A percentile compares a stretch with the other conserved stretches of the same genome.
These are phyloP conservation scores for Albula glossodonta DNA, from an alignment of 2,113 vertebrate genomes.

Conservation along the genomic window DNA sequence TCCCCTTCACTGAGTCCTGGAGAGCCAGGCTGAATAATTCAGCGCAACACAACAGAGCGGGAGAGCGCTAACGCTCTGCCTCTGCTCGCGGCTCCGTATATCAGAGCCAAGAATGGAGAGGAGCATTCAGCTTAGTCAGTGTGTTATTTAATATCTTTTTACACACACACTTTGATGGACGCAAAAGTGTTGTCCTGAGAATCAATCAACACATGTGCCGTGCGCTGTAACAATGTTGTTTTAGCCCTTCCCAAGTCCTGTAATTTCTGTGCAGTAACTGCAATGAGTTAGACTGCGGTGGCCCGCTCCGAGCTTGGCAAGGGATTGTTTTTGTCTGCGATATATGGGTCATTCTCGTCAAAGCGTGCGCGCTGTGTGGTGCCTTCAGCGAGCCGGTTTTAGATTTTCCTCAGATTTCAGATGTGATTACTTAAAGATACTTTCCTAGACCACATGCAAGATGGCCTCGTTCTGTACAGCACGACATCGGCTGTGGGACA, in stretches of 20 bases:
- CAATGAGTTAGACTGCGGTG: not conserved
- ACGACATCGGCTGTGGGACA: not conserved
- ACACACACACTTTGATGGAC: not conserved
- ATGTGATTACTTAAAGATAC: slow-evolving; percentile 42
- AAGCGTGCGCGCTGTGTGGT: not conserved
- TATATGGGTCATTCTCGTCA: slow-evolving; percentile 21
- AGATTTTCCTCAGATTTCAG: slow-evolving; percentile 39
- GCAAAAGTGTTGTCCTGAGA: not conserved
- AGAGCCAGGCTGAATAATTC: slow-evolving; percentile 57
- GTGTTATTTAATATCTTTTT: not conserved
- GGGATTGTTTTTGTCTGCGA: slow-evolving; percentile 23
- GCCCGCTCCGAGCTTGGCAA: not conserved
- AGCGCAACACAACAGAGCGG: slow-evolving; percentile 43
- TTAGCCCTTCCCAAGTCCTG: not conserved
- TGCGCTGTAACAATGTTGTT: slow-evolving; percentile 1
- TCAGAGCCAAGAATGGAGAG: too few relatives aligned
- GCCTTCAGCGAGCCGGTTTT: slow-evolving; percentile 22
- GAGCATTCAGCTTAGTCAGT: not conserved
- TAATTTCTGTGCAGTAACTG: not conserved
- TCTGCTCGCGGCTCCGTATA: not conserved
- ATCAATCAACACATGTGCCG: not conserved
- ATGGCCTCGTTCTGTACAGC: not conserved
- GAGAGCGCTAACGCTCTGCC: slow-evolving; percentile 15
- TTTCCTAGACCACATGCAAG: slow-evolving; percentile 32
- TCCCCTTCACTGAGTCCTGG: not conserved